phyloP scores from a whole-genome alignment of 1,140 invertebrate genomes.

The Akabosia matsudoensis region DNA sequence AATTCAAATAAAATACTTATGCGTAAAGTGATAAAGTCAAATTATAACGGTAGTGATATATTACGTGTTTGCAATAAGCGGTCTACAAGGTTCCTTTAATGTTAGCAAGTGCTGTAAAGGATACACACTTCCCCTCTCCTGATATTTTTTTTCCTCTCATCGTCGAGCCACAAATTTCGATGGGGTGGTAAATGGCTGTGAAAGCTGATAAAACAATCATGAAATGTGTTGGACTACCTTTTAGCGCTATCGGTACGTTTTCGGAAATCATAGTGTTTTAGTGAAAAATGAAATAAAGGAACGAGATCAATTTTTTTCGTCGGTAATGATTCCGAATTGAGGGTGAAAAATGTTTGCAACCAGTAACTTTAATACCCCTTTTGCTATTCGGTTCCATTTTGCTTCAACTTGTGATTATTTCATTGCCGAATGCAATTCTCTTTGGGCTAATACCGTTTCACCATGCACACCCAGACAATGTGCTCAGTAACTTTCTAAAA shows the following conservation, averaged over 20 bases:
- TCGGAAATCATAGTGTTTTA: no score
- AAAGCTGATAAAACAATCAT: conserved; percentile 25
- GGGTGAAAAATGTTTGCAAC: neutral
- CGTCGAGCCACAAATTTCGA: neutral
- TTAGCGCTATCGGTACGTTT: no score
- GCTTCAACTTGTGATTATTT: neutral
- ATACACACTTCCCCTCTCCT: no score
- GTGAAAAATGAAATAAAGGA: neutral
- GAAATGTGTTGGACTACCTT: neutral
- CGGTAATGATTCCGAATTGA: neutral
- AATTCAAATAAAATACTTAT: conserved; percentile 9
- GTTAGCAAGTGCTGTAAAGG: no score
- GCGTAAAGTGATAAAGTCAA: neutral
- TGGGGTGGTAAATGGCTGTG: conserved; percentile 22
- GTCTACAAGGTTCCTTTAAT: neutral
- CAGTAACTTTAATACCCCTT: neutral
- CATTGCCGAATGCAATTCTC: neutral
- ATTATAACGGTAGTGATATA: conserved; percentile 7
- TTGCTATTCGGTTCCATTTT: neutral
- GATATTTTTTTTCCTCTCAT: no score
- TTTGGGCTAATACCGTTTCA: neutral
- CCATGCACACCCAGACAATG: neutral
- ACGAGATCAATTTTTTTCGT: neutral
- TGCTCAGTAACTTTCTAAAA: neutral
- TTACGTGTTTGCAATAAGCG: neutral